Evolutionary conservation across 2,888 invertebrate species (phyloP).

Genomic region (Clusia tigrina): DNA sequence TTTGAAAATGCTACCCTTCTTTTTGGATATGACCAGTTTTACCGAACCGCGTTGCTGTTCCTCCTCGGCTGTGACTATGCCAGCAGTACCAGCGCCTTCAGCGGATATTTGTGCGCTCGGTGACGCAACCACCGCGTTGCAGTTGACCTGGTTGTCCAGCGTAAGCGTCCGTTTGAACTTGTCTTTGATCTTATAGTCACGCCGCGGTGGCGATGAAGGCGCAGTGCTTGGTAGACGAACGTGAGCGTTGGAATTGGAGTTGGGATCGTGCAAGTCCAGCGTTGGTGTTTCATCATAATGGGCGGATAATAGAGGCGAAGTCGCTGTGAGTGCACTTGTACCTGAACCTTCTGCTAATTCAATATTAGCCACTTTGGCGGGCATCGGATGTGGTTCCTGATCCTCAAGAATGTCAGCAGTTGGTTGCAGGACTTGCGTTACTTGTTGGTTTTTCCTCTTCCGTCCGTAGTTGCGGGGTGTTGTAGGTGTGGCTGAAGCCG

Average conservation of each 20-base stretch:
- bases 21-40: slow-evolving; percentile 78
- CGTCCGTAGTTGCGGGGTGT: slow-evolving; percentile 55
- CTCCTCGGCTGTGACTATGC: slow-evolving; percentile 64
- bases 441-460: slow-evolving; percentile 61
- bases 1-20: slow-evolving; percentile 90
- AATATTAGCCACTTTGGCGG: slow-evolving; percentile 38
- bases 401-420: slow-evolving; percentile 34
- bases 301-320: slow-evolving; percentile 27
- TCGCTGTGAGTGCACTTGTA: slow-evolving; percentile 43
- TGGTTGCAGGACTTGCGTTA: slow-evolving; percentile 47
- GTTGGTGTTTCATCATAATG: slow-evolving; percentile 33
- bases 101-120: slow-evolving; percentile 7
- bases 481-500: slow-evolving; percentile 15
- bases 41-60: slow-evolving; percentile 65
- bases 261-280: slow-evolving; percentile 38
- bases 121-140: slow-evolving; percentile 40
- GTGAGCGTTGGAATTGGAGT: slow-evolving; percentile 43
- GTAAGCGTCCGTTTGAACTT: slow-evolving; percentile 62
- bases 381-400: slow-evolving; percentile 32
- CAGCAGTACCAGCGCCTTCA: no score
- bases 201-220: slow-evolving; percentile 52
- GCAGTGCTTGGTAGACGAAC: slow-evolving; percentile 39
- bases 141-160: slow-evolving; percentile 51
- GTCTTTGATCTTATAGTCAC: slow-evolving; percentile 62
- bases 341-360: slow-evolving; percentile 30